phyloP scores from a whole-genome alignment of 2,888 invertebrate genomes.

The Ichneumoninae sp. region DNA sequence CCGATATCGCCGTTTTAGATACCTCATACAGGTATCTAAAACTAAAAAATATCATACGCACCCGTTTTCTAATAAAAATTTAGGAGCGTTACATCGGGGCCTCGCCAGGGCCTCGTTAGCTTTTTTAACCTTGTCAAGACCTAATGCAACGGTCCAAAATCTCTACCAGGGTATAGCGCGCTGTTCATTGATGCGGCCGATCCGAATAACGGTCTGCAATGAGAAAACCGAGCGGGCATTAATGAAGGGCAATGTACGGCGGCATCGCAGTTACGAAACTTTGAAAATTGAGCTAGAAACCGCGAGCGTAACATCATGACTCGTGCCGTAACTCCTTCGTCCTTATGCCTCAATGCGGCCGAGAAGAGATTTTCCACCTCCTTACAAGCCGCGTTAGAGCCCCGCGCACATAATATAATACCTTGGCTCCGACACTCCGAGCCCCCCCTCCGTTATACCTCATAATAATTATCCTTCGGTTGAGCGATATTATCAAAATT shows the following conservation, averaged over 20 bases:
- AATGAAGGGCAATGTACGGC: neutral
- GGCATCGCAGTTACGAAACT: constrained; percentile 58
- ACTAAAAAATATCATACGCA: too few species aligned
- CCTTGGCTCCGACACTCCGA: constrained; percentile 49
- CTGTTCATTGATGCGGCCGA: neutral
- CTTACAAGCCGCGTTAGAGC: constrained; percentile 16
- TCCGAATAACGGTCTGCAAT: neutral
- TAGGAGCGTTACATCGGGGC: too few species aligned
- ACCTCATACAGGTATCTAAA: neutral
- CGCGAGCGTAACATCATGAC: constrained; percentile 60
- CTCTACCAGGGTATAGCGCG: neutral
- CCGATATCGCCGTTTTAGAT: neutral
- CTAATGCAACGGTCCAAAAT: neutral
- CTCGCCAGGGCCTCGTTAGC: too few species aligned
- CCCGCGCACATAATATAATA: constrained; percentile 51
- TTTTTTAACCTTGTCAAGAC: neutral
- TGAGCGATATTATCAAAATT: constrained; percentile 66
- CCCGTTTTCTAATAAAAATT: neutral
- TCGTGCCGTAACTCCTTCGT: constrained; percentile 60
- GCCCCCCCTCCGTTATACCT: constrained; percentile 43
- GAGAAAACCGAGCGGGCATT: neutral
- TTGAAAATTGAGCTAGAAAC: constrained; percentile 67
- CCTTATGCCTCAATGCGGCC: constrained; percentile 60
- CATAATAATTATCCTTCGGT: constrained; percentile 60
- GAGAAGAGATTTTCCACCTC: constrained; percentile 54